Evolutionary conservation across 2,888 invertebrate genomes (phyloP).

Genomic region (Chrysodeixis includens): DNA sequence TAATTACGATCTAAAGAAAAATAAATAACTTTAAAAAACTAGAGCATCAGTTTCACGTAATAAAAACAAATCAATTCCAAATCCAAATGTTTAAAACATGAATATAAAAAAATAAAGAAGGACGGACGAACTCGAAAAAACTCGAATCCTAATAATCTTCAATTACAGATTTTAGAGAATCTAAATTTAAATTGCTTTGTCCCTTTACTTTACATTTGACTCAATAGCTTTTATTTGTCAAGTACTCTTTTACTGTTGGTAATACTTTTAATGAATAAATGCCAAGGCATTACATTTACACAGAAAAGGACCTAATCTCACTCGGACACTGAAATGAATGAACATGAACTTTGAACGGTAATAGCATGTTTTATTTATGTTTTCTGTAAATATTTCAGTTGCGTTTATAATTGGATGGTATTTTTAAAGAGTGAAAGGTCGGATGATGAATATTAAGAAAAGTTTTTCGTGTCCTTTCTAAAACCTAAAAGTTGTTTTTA

Average conservation of each 20-base stretch:
- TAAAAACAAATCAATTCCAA: not conserved
- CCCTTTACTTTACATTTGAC: not conserved
- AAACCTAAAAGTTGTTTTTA: no score
- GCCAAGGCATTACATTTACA: not conserved
- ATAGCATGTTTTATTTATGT: not conserved
- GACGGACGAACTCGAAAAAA: no score
- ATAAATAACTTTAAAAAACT: no score
- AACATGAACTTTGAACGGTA: not conserved
- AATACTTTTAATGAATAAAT: not conserved
- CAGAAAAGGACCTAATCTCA: not conserved
- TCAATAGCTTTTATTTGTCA: not conserved
- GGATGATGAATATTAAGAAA: no score
- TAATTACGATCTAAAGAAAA: no score
- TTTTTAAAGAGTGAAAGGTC: no score
- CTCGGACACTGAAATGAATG: not conserved
- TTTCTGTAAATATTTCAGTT: not conserved
- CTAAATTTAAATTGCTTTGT: not conserved
- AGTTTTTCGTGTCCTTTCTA: no score
- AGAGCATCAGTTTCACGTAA: not conserved
- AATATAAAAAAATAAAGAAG: not conserved
- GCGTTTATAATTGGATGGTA: not conserved
- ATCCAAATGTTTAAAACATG: not conserved
- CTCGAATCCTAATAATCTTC: not conserved
- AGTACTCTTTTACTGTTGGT: slow-evolving; percentile 1
- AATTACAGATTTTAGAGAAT: not conserved